Conservation (phyloP, 1,140 invertebrate species). For the Eriocheir sinensis region DNA sequence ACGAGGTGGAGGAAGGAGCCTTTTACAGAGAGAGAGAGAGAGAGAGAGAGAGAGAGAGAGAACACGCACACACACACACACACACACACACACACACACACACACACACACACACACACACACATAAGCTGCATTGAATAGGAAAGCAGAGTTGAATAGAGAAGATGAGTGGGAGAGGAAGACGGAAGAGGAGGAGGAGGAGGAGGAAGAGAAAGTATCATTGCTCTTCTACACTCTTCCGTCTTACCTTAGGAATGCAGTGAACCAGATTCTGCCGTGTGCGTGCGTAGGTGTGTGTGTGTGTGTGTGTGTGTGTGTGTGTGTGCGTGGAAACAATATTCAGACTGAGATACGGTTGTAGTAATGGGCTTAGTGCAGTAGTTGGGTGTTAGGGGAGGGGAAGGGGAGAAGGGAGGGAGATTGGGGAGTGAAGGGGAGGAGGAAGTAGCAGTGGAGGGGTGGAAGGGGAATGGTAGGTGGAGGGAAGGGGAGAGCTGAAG, state of each 20-base stretch:
- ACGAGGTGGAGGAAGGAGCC: neutral
- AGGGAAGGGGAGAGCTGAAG: no score
- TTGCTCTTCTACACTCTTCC: neutral
- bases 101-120: neutral
- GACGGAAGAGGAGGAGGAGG: neutral
- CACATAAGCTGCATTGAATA: neutral
- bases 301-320: constrained; percentile 14
- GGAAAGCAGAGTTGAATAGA: neutral
- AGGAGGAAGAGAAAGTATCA: neutral
- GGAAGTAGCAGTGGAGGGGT: no score
- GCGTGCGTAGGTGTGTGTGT: neutral
- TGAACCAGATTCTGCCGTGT: neutral
- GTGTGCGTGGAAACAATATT: constrained; percentile 2
- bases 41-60: constrained; percentile 8
- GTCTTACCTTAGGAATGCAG: neutral
- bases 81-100: neutral
- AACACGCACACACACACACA: neutral
- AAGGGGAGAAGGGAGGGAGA: no score
- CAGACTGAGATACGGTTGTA: neutral
- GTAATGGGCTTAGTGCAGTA: no score
- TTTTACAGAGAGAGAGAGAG: neutral
- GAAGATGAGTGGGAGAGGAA: neutral
- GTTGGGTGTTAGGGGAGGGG: no score
- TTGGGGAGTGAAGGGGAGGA: no score
- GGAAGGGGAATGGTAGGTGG: no score